A percentile compares a stretch with the other conserved stretches of the same genome.
These are phyloP conservation scores for Falcaria lacertinaria DNA, from an alignment of 2,888 invertebrate genomes.

Conservation along the genomic window DNA sequence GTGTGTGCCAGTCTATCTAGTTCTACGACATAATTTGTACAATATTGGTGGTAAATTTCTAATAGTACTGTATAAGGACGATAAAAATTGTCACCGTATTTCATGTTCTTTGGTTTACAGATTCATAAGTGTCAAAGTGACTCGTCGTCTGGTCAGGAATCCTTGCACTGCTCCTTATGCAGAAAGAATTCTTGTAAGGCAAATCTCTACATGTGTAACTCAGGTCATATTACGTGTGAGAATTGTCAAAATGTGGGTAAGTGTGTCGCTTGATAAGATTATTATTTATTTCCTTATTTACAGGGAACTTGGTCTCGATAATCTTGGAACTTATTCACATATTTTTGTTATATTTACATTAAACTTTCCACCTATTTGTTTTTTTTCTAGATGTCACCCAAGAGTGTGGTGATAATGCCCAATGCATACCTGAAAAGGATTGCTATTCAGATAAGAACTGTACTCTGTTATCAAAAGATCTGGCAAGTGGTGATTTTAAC, in stretches of 20 bases:
- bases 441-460: background rate
- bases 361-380: background rate
- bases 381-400: background rate
- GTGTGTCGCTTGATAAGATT: background rate
- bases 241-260: constrained; percentile 13
- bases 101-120: background rate
- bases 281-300: background rate
- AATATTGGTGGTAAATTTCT: too few relatives aligned
- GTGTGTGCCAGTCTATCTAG: too few relatives aligned
- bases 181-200: constrained; percentile 9
- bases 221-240: constrained; percentile 18
- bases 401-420: background rate
- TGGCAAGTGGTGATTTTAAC: constrained; percentile 5
- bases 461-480: background rate
- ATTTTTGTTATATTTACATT: background rate
- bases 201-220: constrained; percentile 14
- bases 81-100: too few relatives aligned
- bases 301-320: too few relatives aligned
- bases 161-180: constrained; percentile 14
- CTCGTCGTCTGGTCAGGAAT: background rate
- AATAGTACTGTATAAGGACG: too few relatives aligned
- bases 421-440: background rate
- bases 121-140: background rate
- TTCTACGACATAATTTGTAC: too few relatives aligned
- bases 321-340: background rate